These are phyloP conservation scores for Hestina assimilis DNA, from an alignment of 1,140 invertebrate genomes.

Conservation along the genomic window DNA sequence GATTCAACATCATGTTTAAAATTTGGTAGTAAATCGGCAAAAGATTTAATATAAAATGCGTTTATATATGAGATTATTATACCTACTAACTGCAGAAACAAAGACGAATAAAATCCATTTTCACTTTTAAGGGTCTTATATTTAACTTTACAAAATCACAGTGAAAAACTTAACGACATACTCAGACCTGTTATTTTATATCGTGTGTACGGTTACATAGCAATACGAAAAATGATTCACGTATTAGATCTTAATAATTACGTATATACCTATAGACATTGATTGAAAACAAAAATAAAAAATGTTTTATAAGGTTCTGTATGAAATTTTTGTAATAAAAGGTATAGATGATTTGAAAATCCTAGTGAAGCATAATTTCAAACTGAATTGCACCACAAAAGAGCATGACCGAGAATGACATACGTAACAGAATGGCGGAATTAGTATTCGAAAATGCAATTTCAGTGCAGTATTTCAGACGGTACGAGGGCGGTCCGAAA, in stretches of 20 bases:
- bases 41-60: constrained; percentile 7
- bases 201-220: neutral
- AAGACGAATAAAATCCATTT: neutral
- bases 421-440: constrained; percentile 46
- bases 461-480: constrained; percentile 63
- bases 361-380: neutral
- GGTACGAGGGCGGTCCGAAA: constrained; percentile 50
- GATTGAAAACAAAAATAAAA: too few relatives aligned
- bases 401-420: constrained; percentile 24
- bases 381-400: constrained; percentile 22
- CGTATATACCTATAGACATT: too few relatives aligned
- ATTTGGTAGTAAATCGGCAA: constrained; percentile 10
- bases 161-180: neutral
- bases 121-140: neutral
- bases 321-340: too few relatives aligned
- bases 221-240: too few relatives aligned
- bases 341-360: neutral
- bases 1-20: constrained; percentile 14
- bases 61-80: constrained; percentile 8
- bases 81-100: neutral
- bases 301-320: neutral
- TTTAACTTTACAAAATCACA: neutral
- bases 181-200: neutral
- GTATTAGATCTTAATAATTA: too few relatives aligned
- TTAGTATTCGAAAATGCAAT: constrained; percentile 76